Conservation (phyloP, 2,888 invertebrate genomes). For the Caenorhabditis zanzibari region DNA sequence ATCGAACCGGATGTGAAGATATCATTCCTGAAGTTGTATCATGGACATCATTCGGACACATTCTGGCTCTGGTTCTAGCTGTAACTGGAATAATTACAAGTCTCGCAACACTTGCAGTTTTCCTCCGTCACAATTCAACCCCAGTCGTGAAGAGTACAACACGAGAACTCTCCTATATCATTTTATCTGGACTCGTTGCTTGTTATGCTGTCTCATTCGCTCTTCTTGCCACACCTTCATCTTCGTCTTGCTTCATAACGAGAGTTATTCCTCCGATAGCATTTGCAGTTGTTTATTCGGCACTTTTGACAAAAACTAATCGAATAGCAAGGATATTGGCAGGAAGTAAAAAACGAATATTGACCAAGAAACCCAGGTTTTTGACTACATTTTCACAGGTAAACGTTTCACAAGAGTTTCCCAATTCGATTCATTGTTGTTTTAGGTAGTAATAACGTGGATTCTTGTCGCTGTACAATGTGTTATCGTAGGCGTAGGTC, state of each 20-base stretch:
- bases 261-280: slow-evolving; percentile 87
- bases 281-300: slow-evolving; percentile 97
- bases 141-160: slow-evolving; percentile 98
- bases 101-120: slow-evolving; percentile 89
- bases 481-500: slow-evolving; percentile 87
- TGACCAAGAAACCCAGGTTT: slow-evolving; percentile 92
- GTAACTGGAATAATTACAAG: slow-evolving; percentile 88
- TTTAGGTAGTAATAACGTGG: slow-evolving; percentile 89
- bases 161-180: slow-evolving; percentile 88
- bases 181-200: slow-evolving; percentile 89
- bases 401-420: background rate
- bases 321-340: slow-evolving; percentile 96
- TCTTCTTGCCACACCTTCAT: slow-evolving; percentile 89
- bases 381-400: slow-evolving; percentile 93
- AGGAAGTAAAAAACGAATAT: slow-evolving; percentile 96
- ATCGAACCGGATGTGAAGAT: slow-evolving; percentile 85
- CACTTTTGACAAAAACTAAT: slow-evolving; percentile 97
- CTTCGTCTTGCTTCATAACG: slow-evolving; percentile 88
- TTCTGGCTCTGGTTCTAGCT: slow-evolving; percentile 79
- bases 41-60: slow-evolving; percentile 72
- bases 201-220: slow-evolving; percentile 95
- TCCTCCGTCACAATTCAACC: slow-evolving; percentile 92
- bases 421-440: too few species aligned
- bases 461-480: slow-evolving; percentile 93
- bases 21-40: slow-evolving; percentile 69